Evolutionary conservation across 2,888 invertebrate species (phyloP).

Genomic region (Esperia sulphurella): DNA sequence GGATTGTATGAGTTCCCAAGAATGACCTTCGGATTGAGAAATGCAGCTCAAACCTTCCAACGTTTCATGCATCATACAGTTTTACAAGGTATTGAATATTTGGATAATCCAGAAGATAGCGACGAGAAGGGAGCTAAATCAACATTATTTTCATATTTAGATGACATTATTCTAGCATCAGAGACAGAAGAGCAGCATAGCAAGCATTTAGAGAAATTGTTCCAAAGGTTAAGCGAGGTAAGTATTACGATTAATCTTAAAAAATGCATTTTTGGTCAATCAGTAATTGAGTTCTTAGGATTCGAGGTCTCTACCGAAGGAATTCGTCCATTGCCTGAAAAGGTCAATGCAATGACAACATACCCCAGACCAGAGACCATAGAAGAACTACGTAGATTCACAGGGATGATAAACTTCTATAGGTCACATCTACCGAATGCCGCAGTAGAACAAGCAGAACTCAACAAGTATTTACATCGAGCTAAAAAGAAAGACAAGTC

Average conservation of each 20-base stretch:
- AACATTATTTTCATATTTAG: constrained; percentile 18
- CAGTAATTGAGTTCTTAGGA: not conserved
- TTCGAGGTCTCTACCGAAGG: not conserved
- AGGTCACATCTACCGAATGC: not conserved
- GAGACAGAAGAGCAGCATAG: not conserved
- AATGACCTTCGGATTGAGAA: no score
- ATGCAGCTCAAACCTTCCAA: no score
- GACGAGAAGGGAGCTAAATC: no score
- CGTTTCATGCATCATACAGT: no score
- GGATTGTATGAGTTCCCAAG: not conserved
- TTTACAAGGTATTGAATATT: no score
- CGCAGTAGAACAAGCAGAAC: not conserved
- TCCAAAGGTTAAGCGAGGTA: constrained; percentile 1
- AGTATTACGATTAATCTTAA: constrained; percentile 4
- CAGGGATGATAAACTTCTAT: constrained; percentile 4
- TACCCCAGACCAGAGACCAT: not conserved
- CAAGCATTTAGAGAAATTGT: constrained; percentile 1
- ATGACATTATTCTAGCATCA: constrained; percentile 6
- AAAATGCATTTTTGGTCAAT: not conserved
- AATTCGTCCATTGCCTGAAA: not conserved
- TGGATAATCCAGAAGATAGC: no score
- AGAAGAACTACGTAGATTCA: not conserved
- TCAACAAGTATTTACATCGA: no score
- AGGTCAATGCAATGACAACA: not conserved
- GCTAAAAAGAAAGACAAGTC: no score